Evolutionary conservation across 1,140 invertebrate species (phyloP).

Genomic region (Caerostris darwini): DNA sequence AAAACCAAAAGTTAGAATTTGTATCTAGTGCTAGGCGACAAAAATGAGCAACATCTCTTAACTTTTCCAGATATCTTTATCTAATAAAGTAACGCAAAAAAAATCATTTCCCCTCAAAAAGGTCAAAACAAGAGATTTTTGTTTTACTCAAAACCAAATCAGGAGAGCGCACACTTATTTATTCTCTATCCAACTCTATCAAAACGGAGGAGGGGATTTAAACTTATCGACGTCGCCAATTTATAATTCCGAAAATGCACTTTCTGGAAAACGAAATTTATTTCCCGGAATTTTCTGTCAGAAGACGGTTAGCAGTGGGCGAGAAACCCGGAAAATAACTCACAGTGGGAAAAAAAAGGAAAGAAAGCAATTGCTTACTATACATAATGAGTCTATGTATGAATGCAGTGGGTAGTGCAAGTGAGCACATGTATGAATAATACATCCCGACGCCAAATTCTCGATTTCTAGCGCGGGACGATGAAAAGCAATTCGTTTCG

Average conservation of each 20-base stretch:
- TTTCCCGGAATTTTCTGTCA: neutral
- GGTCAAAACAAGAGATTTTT: neutral
- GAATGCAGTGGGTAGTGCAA: too few species aligned
- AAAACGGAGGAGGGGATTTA: constrained; percentile 20
- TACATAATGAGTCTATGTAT: too few species aligned
- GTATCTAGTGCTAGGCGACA: too few species aligned
- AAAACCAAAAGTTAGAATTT: too few species aligned
- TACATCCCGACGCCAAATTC: neutral
- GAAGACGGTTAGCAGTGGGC: neutral
- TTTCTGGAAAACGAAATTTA: constrained; percentile 47
- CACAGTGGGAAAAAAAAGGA: neutral
- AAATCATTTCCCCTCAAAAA: neutral
- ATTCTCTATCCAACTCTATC: neutral
- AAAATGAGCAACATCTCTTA: too few species aligned
- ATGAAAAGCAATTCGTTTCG: constrained; percentile 54
- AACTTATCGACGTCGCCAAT: constrained; percentile 41
- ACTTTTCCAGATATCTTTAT: neutral
- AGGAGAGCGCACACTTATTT: neutral
- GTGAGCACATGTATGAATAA: neutral
- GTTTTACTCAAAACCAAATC: neutral
- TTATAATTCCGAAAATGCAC: constrained; percentile 16
- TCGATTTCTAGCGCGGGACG: neutral
- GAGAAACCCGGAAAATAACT: neutral
- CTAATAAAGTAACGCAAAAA: neutral
- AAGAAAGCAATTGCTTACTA: constrained; percentile 24